Evolutionary conservation across 2,797 vertebrate species (phyloP).

Genomic region (Taeniopygia guttata): DNA sequence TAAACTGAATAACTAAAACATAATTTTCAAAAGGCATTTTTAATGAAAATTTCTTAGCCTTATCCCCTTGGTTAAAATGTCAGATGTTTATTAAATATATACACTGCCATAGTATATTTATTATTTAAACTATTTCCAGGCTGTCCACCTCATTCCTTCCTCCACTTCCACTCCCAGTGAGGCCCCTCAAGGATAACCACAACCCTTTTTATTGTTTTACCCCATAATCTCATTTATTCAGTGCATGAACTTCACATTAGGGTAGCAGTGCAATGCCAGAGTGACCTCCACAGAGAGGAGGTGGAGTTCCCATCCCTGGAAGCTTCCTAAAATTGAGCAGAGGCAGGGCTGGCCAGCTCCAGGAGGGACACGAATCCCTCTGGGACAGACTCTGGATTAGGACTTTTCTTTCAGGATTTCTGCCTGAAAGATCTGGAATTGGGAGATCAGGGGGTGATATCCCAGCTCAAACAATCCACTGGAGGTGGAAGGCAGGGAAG

Average conservation of each 20-base stretch:
- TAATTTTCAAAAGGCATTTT: not conserved
- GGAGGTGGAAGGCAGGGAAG: not conserved
- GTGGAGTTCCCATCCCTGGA: not conserved
- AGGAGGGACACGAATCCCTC: not conserved
- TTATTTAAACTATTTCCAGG: not conserved
- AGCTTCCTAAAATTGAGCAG: not conserved
- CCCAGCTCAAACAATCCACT: fast-evolving
- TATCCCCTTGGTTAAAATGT: not conserved
- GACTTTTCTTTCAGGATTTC: not conserved
- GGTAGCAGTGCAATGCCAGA: not conserved
- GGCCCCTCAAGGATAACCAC: no score
- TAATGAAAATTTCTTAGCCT: not conserved
- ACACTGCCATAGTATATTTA: not conserved
- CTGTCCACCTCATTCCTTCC: not conserved
- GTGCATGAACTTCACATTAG: not conserved
- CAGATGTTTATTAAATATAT: not conserved
- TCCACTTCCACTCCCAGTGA: fast-evolving
- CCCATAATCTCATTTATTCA: not conserved
- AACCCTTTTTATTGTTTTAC: not conserved
- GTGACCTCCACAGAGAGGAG: not conserved
- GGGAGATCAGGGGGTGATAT: not conserved
- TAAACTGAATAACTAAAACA: not conserved
- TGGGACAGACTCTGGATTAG: no score
- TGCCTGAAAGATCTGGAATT: not conserved
- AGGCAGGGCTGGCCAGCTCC: not conserved